Evolutionary conservation across 2,888 invertebrate genomes (phyloP), one percentile per base, ranked within the genome.

Genomic region (Pegoplata infirma): DNA sequence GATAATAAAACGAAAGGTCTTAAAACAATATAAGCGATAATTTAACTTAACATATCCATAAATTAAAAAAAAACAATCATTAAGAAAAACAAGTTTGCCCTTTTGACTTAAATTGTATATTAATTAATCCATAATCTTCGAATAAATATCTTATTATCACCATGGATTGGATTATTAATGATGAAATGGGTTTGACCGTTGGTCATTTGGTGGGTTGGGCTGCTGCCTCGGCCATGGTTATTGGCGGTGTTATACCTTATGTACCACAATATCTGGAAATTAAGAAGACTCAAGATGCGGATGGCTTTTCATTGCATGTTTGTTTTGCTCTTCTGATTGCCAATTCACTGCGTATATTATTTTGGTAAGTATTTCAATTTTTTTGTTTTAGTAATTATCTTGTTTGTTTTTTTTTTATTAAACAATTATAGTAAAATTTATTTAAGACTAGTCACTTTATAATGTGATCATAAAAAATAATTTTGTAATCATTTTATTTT

Each of bases 251-350:
- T 46, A 94, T 98, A 80, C 98, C 98, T 23, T 99, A 98, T 87
- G 95, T 99, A 84, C 98, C 98, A 40, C 98, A 98, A 87, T 99
- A 98, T 88, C 92, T 94, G 83, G 97, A 99, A 90, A 99, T 99
- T 79, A 94, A 93, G 88, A 93, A 92, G 84, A 95, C 96, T 36
- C 95, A 96, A 89, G 97, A 98, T 91, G 95, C 98, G 14, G 98
- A 98, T 84, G 99, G 99, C 10, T 99, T 99, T 90, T 99, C 99
- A 0, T 91, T 98, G 55, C 96, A 97, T 89, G 99, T 99, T 64
- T 99, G 99, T 89, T 92, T 99, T 83, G 96, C 98, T 21, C 92
- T 99, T 68, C 92, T 99, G 58, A 92, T 98, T 86, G 99, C 99
- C 78, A 99, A 99, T 89, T 98, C 97, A 68, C 92, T 99, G 81